A percentile compares a stretch with the other conserved stretches of the same genome.
These are phyloP conservation scores for Chymomyza costata DNA, from an alignment of 1,140 invertebrate species.

Conservation along the genomic window DNA sequence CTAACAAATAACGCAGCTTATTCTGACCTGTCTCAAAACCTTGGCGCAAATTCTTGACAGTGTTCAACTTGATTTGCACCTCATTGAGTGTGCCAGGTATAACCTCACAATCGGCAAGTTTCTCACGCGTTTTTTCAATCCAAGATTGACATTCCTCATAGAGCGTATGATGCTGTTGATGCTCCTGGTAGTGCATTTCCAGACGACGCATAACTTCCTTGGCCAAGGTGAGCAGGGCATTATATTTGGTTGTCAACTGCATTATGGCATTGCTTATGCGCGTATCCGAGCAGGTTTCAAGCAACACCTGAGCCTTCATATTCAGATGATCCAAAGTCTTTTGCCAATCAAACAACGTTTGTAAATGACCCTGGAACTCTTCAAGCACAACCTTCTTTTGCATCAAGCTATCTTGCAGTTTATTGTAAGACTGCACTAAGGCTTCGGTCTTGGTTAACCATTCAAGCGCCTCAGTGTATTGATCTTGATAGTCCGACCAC, in stretches of 20 bases:
- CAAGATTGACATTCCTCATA: constrained; percentile 94
- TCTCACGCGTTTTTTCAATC: constrained; percentile 90
- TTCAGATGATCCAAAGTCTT: constrained; percentile 93
- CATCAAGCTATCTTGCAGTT: constrained; percentile 91
- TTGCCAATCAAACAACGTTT: constrained; percentile 95
- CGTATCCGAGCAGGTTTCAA: constrained; percentile 95
- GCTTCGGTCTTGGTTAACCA: constrained; percentile 93
- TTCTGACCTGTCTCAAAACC: constrained; percentile 94
- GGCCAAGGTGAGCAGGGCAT: constrained; percentile 90
- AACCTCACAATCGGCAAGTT: constrained; percentile 85
- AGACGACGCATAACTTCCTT: constrained; percentile 95
- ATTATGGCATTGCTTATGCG: constrained; percentile 95
- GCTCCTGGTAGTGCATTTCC: constrained; percentile 94
- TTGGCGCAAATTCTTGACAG: constrained; percentile 88
- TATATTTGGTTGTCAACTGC: constrained; percentile 95
- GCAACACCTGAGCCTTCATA: constrained; percentile 90
- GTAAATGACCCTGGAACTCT: constrained; percentile 92
- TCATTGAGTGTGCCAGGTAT: constrained; percentile 86
- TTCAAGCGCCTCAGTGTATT: constrained; percentile 90
- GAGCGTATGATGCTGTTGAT: constrained; percentile 91
- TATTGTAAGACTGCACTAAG: constrained; percentile 91
- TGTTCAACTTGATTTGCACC: constrained; percentile 88
- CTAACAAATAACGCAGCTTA: constrained; percentile 90
- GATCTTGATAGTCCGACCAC: constrained; percentile 97
- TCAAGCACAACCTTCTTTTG: constrained; percentile 92